phyloP scores from a whole-genome alignment of 2,797 vertebrate genomes.

The Crocidura indochinensis region DNA sequence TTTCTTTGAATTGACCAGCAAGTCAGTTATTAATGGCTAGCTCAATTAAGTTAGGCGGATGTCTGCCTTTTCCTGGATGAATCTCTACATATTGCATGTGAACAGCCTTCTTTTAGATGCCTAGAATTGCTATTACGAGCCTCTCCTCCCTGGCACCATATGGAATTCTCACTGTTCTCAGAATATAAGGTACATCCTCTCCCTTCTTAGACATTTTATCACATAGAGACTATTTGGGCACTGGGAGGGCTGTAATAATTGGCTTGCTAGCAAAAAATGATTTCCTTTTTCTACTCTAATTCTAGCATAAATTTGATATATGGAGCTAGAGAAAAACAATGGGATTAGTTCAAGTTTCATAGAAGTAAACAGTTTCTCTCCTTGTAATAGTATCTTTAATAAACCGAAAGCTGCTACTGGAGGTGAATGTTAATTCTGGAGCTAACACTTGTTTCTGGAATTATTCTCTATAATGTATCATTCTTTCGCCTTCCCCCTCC shows the following conservation, averaged over 20 bases:
- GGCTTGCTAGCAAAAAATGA: conserved; percentile 68
- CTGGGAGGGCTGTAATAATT: conserved; percentile 31
- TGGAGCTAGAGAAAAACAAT: conserved; percentile 73
- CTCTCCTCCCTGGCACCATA: conserved; percentile 46
- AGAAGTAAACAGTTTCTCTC: conserved; percentile 77
- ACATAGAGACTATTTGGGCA: conserved; percentile 57
- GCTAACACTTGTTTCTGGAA: conserved; percentile 65
- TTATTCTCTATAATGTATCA: conserved; percentile 74
- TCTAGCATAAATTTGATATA: conserved; percentile 74
- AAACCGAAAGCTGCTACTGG: conserved; percentile 66
- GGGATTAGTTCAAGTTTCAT: conserved; percentile 80
- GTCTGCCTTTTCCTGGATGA: conserved; percentile 54
- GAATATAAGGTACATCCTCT: conserved; percentile 64
- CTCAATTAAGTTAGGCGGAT: conserved; percentile 20
- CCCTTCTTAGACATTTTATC: conserved; percentile 69
- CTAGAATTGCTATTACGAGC: conserved; percentile 24
- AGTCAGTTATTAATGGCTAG: conserved; percentile 62
- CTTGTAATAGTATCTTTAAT: conserved; percentile 60
- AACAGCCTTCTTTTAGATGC: conserved; percentile 39
- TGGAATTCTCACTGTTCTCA: conserved; percentile 68
- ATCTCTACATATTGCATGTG: background rate
- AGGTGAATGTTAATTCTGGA: conserved; percentile 78
- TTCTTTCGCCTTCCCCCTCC: conserved; percentile 3
- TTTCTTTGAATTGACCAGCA: conserved; percentile 70
- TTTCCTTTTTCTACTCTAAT: conserved; percentile 73